Conservation (phyloP, 2,113 vertebrate species). For the Astatotilapia flaviijosephi region DNA sequence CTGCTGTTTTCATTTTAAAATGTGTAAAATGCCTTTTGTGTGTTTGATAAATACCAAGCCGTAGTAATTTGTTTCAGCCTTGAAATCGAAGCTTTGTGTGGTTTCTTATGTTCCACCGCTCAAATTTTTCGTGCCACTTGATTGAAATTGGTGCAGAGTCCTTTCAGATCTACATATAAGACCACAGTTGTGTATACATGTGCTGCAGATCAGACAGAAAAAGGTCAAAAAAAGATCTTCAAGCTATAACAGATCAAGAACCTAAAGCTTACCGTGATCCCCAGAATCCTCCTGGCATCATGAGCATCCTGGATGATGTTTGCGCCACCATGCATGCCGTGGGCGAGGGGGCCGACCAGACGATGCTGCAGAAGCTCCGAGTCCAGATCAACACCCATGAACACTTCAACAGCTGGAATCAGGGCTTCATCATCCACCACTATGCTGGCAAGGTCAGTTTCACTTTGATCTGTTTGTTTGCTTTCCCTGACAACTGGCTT, state of each 20-base stretch:
- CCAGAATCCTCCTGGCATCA: slow-evolving; percentile 93
- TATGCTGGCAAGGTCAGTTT: slow-evolving; percentile 91
- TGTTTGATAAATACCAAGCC: neutral
- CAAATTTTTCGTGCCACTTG: neutral
- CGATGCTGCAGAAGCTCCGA: slow-evolving; percentile 92
- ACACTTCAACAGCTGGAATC: slow-evolving; percentile 99
- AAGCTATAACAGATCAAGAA: neutral
- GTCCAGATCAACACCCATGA: slow-evolving; percentile 94
- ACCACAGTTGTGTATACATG: neutral
- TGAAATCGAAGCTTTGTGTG: neutral
- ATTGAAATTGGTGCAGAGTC: neutral
- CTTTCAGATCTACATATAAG: neutral
- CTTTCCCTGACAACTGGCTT: neutral
- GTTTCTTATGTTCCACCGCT: neutral
- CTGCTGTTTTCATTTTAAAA: neutral
- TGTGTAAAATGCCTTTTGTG: neutral
- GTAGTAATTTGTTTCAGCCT: neutral
- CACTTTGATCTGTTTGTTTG: neutral
- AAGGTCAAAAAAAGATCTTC: neutral
- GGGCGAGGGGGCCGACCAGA: slow-evolving; percentile 94
- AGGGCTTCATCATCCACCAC: slow-evolving; percentile 98
- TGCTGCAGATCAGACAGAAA: neutral
- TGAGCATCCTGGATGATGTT: slow-evolving; percentile 96
- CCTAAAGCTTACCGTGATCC: neutral
- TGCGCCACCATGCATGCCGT: slow-evolving; percentile 98